Evolutionary conservation across 2,888 invertebrate genomes (phyloP), one percentile per base, ranked within the genome.

Genomic region (Cryptosula pallasiana): DNA sequence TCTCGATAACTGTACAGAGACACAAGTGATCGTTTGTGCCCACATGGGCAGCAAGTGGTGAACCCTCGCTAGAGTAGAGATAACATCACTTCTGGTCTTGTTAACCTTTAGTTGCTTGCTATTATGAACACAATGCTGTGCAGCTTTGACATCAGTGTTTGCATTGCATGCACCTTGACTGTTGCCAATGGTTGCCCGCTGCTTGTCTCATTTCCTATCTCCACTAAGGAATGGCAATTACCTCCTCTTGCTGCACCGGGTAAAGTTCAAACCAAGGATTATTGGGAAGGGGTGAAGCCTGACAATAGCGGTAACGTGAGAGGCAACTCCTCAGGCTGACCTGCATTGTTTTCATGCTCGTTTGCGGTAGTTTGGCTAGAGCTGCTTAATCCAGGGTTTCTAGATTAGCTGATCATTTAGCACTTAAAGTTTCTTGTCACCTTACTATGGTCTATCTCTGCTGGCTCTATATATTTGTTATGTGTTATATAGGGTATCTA

Each of bases 301-400:
- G n/a, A n/a, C n/a, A n/a, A n/a, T n/a, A n/a, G n/a, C n/a, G n/a
- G n/a, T n/a, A n/a, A n/a, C n/a, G n/a, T n/a, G n/a, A n/a, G n/a
- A n/a, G n/a, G n/a, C n/a, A n/a, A n/a, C n/a, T n/a, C n/a, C n/a
- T n/a, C 9, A 55, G 25, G 13, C 63, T 63, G 34, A 34, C 25
- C 63, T 63, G 63, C 63, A 63, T 63, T 63, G 63, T 63, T 63
- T 63, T 63, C 63, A 13, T 63, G 63, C 63, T 63, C 34, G 63
- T 63, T 63, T 63, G 63, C 63, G 34, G 63, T 63, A 63, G 63
- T 63, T 63, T 63, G 63, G 63, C 63, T 63, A 63, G 32, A 63
- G 63, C 63, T 63, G 20, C 63, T 32, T 25, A 27, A 63, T 20
- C 32, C 63, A 34, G 63, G 63, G 63, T 63, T 63, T 63, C 34